Evolutionary conservation across 2,797 vertebrate species (phyloP).

Genomic region (Lates japonicus): DNA sequence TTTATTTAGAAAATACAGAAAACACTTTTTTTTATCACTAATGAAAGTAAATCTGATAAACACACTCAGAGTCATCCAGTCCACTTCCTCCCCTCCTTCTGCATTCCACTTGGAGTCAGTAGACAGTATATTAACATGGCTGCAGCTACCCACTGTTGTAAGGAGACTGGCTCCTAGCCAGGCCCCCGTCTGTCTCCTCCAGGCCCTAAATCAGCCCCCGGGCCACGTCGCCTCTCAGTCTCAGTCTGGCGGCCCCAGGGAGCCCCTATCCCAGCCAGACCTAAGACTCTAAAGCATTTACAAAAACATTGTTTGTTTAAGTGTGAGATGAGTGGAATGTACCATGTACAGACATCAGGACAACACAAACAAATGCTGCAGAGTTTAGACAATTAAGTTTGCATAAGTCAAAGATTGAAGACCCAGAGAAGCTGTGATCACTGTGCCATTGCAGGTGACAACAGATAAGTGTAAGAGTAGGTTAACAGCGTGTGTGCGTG

Average conservation of each 20-base stretch:
- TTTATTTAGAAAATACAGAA: background rate
- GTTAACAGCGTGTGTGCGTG: background rate
- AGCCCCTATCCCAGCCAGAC: conserved; percentile 56
- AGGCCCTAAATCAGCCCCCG: conserved; percentile 72
- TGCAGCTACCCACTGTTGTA: conserved; percentile 67
- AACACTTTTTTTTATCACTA: conserved; percentile 28
- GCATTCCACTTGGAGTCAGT: conserved; percentile 60
- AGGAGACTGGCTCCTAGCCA: conserved; percentile 76
- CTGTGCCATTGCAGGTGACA: background rate
- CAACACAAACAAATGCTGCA: background rate
- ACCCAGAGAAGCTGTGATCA: background rate
- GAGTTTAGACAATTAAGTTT: background rate
- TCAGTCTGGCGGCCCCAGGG: conserved; percentile 63
- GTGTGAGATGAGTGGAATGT: conserved; percentile 27
- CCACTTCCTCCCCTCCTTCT: conserved; percentile 52
- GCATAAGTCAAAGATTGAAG: background rate
- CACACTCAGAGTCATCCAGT: conserved; percentile 30
- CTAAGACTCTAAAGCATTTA: conserved; percentile 34
- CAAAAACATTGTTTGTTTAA: conserved; percentile 46
- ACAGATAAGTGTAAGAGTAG: background rate
- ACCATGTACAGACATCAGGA: background rate
- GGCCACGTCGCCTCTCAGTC: conserved; percentile 70
- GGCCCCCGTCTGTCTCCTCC: conserved; percentile 70
- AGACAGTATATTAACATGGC: conserved; percentile 72
- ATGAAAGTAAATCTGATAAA: conserved; percentile 56